Percentiles rank a stretch among this genome's conserved stretches.
These are phyloP conservation scores for Corvus cornix DNA, from an alignment of 2,113 vertebrate genomes.

Conservation along the genomic window DNA sequence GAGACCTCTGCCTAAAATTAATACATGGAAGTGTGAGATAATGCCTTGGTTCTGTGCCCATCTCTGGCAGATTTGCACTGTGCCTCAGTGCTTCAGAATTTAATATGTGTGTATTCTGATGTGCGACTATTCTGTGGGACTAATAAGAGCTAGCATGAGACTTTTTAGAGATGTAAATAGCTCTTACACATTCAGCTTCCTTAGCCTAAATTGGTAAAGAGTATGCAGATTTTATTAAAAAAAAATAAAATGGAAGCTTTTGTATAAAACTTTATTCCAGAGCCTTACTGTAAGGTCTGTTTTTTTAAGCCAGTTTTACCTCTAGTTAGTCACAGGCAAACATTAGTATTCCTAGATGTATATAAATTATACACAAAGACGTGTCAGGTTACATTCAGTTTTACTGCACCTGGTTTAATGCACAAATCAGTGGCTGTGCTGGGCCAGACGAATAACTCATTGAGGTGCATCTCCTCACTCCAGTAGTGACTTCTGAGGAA, in stretches of 20 bases:
- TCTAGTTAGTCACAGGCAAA: not conserved
- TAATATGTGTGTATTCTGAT: not conserved
- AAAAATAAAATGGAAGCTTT: not conserved
- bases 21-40: not conserved
- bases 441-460: not conserved
- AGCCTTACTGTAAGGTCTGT: not conserved
- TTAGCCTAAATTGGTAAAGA: not conserved
- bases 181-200: not conserved
- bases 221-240: not conserved
- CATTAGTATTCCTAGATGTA: not conserved
- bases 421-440: not conserved
- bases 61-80: not conserved
- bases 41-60: not conserved
- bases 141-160: not conserved
- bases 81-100: not conserved
- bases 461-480: not conserved
- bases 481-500: slow-evolving; percentile 6
- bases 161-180: not conserved
- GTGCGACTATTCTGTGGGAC: not conserved
- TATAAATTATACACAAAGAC: not conserved
- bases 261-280: not conserved
- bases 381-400: not conserved
- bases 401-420: not conserved
- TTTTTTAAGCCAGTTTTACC: not conserved
- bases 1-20: slow-evolving; percentile 10